phyloP scores from a whole-genome alignment of 1,140 invertebrate genomes.

The Pomacea maculata region DNA sequence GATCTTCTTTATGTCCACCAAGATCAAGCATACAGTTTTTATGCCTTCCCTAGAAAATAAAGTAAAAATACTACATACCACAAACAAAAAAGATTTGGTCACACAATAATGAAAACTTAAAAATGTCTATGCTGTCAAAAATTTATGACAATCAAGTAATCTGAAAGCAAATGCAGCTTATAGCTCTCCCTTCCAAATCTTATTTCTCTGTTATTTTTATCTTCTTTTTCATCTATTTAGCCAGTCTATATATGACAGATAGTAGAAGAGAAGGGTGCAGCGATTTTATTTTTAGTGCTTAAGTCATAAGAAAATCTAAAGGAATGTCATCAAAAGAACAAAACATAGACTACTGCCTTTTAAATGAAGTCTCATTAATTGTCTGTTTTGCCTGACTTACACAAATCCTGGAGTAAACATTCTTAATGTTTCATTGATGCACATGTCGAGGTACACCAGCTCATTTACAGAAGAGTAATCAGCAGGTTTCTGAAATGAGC shows the following conservation, averaged over 20 bases:
- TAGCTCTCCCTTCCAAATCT: too few species aligned
- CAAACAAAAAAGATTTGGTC: too few species aligned
- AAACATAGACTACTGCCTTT: too few species aligned
- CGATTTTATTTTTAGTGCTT: neutral
- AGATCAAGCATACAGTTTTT: too few species aligned
- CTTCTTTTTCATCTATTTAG: neutral
- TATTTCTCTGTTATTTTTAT: too few species aligned
- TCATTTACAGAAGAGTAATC: constrained; percentile 10
- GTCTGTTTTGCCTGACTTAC: constrained; percentile 14
- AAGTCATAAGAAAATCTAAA: neutral
- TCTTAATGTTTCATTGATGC: constrained; percentile 58
- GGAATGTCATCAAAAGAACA: neutral
- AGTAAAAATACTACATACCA: neutral
- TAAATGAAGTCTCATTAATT: neutral
- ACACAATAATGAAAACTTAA: too few species aligned
- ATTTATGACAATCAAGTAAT: too few species aligned
- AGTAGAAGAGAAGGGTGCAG: too few species aligned
- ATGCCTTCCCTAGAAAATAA: neutral
- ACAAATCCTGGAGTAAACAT: constrained; percentile 54
- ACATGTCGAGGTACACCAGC: constrained; percentile 54
- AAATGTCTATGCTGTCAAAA: too few species aligned
- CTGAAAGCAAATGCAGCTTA: too few species aligned
- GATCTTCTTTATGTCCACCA: neutral
- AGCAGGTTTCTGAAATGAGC: neutral
- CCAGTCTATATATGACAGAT: neutral